Conservation (phyloP, 2,113 vertebrate species). For the Sus scrofa region T2T-Sscrofa CM000813.6:119440001-119440500, state of each 20-base stretch:
- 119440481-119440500: not conserved
- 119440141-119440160: not conserved
- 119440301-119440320: not conserved
- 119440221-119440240: not conserved
- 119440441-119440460: not conserved
- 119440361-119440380: not conserved
- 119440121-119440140: not conserved
- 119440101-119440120: not conserved
- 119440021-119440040: not conserved
- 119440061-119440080: not conserved
- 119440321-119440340: slow-evolving; percentile 40
- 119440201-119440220: not conserved
- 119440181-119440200: not conserved
- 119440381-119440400: not conserved
- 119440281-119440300: not conserved
- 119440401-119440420: not conserved
- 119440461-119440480: not conserved
- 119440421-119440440: not conserved
- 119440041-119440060: not conserved
- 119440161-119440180: not conserved
- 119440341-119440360: slow-evolving; percentile 36
- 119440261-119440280: not conserved
- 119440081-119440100: not conserved
- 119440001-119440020: not conserved
- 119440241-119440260: not conserved